These are phyloP conservation scores for Xerus rutilus DNA, from an alignment of 2,797 vertebrate genomes.

Conservation along the genomic window DNA sequence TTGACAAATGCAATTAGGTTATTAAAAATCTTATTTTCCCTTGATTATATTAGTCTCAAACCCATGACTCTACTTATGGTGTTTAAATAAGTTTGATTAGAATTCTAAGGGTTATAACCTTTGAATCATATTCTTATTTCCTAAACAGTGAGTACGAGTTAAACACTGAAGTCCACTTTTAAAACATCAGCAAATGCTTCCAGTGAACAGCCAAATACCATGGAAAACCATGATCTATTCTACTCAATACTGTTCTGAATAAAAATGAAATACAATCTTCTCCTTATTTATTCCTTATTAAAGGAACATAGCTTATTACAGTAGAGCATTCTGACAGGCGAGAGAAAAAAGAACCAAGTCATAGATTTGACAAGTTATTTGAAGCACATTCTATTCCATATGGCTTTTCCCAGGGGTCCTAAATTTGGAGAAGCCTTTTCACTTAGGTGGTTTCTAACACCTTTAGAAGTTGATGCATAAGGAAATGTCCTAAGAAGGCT, in stretches of 20 bases:
- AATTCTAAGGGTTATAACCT: slow-evolving; percentile 39
- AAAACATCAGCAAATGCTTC: neutral
- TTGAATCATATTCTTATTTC: slow-evolving; percentile 33
- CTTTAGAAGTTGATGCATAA: neutral
- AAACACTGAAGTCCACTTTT: neutral
- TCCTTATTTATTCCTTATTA: neutral
- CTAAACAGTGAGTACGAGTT: neutral
- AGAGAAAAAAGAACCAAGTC: neutral
- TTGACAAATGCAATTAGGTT: slow-evolving; percentile 52
- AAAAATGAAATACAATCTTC: neutral
- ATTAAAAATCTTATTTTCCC: slow-evolving; percentile 41
- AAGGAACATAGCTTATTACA: neutral
- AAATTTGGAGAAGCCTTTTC: neutral
- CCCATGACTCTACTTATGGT: neutral
- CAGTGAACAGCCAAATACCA: neutral
- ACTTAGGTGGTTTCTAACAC: slow-evolving; percentile 2
- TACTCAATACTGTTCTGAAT: neutral
- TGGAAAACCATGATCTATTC: neutral
- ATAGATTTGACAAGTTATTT: neutral
- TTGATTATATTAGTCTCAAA: slow-evolving; percentile 8
- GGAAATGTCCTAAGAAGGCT: neutral
- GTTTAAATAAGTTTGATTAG: slow-evolving; percentile 12
- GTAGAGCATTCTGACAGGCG: neutral
- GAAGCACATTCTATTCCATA: neutral
- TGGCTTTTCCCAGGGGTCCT: neutral